Base-by-base conservation (phyloP, 2,113 vertebrate genomes). In the Rissa tridactyla region DNA sequence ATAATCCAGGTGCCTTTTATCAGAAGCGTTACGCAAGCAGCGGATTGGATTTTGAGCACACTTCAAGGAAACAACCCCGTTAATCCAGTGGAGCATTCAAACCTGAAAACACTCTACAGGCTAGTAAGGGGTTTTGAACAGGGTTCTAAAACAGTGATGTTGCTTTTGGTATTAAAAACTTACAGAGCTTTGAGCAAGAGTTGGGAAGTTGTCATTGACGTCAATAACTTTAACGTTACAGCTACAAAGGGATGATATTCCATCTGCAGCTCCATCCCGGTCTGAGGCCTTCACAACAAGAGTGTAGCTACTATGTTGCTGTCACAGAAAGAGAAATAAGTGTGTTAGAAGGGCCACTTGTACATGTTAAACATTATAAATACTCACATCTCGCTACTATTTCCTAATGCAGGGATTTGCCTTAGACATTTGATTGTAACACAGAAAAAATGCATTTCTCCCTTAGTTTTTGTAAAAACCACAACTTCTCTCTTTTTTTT, bases 181-280 rank as follows among this genome's bases (percentile, higher is more conserved):
- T 98, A 99, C 99, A 30, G 72, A 96, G 42, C 97, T 98, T 90
- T 98, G 98, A 94, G 99, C 98, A 93, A 99, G 94, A 7, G 72
- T 97, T 26, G 99, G 99, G 70, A 99, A 88, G 86, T 99, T 99
- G 97, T 99, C 99, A 15, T 99, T 99, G 95, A 99, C 99, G 62
- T 99, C 99, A 13, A 97, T 64, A 75, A 99, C 86, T 90, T 95
- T 98, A 85, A 99, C 97, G 5, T 90, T 83, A 47, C 99, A 98
- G 58, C 97, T 97, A 40, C 98, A 99, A 21, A 96, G 98, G 29
- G 98, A 98, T 13, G 97, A 95, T 10, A 97, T 96, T 94, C 99
- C 99, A 44, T 97, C 97, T 2, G 25, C 2, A 18, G 21, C 75
- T 85, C 99, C 99, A 12, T 98, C 90, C 78, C 99, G 58, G 91